Evolutionary conservation across 2,797 vertebrate genomes (phyloP).

Genomic region (Pantherophis vulpinus): DNA sequence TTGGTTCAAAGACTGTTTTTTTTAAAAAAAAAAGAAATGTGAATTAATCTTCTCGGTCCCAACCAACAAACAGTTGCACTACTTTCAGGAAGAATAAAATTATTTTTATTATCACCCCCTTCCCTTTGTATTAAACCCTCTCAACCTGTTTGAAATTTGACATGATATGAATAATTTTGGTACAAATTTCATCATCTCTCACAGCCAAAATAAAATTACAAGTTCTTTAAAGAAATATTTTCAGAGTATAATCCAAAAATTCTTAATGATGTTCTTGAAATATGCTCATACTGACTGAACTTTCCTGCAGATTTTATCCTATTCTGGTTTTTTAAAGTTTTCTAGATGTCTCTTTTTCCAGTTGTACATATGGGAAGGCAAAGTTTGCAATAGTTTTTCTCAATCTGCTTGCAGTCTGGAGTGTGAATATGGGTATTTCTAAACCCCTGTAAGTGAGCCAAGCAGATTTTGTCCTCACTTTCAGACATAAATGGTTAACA

Average conservation of each 20-base stretch:
- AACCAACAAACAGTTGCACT: not conserved
- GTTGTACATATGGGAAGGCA: not conserved
- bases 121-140: not conserved
- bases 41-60: not conserved
- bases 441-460: not conserved
- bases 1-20: not conserved
- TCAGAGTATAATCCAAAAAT: not conserved
- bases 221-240: not conserved
- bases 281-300: not conserved
- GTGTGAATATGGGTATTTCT: not conserved
- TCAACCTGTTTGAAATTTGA: not conserved
- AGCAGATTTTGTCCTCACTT: not conserved
- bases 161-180: not conserved
- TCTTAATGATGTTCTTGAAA: not conserved
- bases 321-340: not conserved
- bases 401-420: not conserved
- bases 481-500: not conserved
- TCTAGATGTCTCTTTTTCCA: not conserved
- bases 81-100: not conserved
- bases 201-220: not conserved
- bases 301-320: not conserved
- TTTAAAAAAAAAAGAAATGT: not conserved
- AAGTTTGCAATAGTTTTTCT: not conserved
- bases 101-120: not conserved
- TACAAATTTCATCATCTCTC: not conserved